Conservation (phyloP, 2,113 vertebrate species). For the Sander lucioperca region DNA sequence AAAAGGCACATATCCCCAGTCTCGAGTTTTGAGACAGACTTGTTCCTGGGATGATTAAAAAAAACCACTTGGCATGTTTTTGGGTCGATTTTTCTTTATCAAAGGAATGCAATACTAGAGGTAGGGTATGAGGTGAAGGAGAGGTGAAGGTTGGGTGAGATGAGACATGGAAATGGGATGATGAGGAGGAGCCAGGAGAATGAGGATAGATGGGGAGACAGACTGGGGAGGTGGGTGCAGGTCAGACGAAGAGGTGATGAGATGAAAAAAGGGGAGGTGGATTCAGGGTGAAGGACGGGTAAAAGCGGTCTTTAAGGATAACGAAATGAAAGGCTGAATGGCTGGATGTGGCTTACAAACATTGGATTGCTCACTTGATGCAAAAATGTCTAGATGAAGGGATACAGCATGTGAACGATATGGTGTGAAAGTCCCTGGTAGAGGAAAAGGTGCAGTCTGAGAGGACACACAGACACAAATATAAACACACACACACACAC, state of each 20-base stretch:
- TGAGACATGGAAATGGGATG: conserved; percentile 37
- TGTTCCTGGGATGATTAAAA: conserved; percentile 11
- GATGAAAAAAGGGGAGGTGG: conserved; percentile 7
- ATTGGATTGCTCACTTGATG: conserved; percentile 35
- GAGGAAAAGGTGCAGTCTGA: background rate
- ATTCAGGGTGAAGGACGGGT: conserved; percentile 52
- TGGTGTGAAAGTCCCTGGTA: background rate
- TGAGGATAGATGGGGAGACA: conserved; percentile 25
- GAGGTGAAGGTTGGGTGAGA: conserved; percentile 50
- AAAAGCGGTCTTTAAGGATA: conserved; percentile 29
- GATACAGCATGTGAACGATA: background rate
- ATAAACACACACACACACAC: background rate
- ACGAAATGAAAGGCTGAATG: conserved; percentile 16
- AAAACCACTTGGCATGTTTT: background rate
- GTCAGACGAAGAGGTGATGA: conserved; percentile 42
- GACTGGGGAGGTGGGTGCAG: background rate
- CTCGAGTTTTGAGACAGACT: background rate
- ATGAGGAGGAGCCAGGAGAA: conserved; percentile 10
- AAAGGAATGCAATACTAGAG: background rate
- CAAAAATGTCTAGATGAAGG: conserved; percentile 15
- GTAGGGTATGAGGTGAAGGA: conserved; percentile 35
- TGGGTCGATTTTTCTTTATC: background rate
- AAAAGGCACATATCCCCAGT: background rate
- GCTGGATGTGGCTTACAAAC: conserved; percentile 5
- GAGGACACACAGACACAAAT: conserved; percentile 4